Evolutionary conservation across 2,888 invertebrate species (phyloP).

Genomic region (Sisyra nigra): DNA sequence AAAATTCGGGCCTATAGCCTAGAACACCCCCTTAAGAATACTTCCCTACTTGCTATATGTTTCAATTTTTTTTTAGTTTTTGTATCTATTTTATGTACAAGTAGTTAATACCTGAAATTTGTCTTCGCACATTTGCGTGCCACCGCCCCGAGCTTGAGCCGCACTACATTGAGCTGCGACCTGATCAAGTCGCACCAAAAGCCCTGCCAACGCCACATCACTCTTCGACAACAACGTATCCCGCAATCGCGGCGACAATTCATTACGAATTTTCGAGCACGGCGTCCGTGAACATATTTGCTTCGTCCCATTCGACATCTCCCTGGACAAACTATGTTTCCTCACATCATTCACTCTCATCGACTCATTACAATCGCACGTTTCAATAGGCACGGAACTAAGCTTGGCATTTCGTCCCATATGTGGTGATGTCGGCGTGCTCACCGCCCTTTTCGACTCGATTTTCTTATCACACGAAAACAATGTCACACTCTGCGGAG

Average conservation of each 20-base stretch:
- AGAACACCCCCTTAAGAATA: no score
- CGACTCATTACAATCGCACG: constrained; percentile 12
- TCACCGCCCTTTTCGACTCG: constrained; percentile 18
- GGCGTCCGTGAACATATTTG: constrained; percentile 9
- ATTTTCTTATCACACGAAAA: constrained; percentile 4
- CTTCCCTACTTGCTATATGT: no score
- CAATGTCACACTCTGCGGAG: constrained; percentile 1
- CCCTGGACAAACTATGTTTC: constrained; percentile 3
- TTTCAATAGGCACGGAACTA: constrained; percentile 7
- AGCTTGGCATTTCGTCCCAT: constrained; percentile 16
- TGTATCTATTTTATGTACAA: neutral
- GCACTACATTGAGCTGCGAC: constrained; percentile 54
- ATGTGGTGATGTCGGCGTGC: constrained; percentile 27
- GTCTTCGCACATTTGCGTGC: constrained; percentile 55
- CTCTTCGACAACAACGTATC: constrained; percentile 49
- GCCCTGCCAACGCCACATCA: constrained; percentile 50
- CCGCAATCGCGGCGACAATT: constrained; percentile 17
- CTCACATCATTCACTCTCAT: neutral
- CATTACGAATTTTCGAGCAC: constrained; percentile 14
- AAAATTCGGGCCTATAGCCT: no score
- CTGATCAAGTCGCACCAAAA: constrained; percentile 49
- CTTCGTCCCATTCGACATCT: constrained; percentile 16
- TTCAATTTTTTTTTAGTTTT: no score
- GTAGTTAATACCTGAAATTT: constrained; percentile 44
- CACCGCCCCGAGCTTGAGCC: constrained; percentile 60